These are phyloP conservation scores for Spinus olivaceus DNA, from an alignment of 2,797 vertebrate genomes.

Conservation along the genomic window DNA sequence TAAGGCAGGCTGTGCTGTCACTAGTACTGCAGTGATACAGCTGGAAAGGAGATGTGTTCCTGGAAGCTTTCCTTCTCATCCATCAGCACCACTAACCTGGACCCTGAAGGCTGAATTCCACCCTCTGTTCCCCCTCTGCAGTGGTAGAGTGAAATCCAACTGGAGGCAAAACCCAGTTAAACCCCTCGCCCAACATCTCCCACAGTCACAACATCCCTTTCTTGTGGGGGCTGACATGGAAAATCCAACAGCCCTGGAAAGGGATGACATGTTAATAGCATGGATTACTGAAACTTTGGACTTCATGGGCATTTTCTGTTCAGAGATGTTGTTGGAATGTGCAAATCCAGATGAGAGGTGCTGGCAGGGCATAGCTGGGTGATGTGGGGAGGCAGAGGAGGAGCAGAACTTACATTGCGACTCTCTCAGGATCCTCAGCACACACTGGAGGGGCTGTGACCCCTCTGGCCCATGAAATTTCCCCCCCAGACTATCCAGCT, in stretches of 20 bases:
- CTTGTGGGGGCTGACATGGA: rapidly evolving
- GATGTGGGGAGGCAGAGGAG: background rate
- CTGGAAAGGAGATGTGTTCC: background rate
- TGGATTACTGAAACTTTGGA: background rate
- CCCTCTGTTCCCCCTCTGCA: background rate
- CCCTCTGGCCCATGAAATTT: background rate
- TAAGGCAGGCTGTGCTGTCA: background rate
- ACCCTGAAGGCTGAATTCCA: background rate
- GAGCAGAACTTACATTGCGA: rapidly evolving
- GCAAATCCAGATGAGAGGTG: rapidly evolving
- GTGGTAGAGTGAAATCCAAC: background rate
- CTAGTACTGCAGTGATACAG: background rate
- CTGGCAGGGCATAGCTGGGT: background rate
- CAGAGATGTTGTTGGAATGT: background rate
- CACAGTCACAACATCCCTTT: background rate
- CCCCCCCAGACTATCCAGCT: background rate
- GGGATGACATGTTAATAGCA: background rate
- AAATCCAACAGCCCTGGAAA: background rate
- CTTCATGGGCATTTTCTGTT: background rate
- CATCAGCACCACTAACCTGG: background rate
- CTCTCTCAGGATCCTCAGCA: background rate
- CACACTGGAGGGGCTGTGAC: background rate
- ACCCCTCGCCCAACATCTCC: rapidly evolving
- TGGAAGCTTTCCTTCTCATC: conserved; percentile 14
- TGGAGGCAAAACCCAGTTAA: background rate